Conservation (phyloP, 92 coral and sea anemone species). For the Paragorgia papillata region DNA sequence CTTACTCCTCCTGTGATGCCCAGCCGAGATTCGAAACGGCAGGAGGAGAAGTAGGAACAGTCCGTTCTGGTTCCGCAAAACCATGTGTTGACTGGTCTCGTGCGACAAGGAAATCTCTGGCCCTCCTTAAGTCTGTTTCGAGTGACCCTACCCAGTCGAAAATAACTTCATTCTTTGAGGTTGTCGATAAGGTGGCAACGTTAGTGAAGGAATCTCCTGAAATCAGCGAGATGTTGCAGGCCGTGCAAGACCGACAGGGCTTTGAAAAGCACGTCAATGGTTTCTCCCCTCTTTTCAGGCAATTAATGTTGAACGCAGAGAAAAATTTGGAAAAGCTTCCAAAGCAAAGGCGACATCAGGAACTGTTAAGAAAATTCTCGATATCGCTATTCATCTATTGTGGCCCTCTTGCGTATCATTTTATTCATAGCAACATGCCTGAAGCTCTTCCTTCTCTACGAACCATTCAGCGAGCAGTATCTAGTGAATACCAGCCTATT, state of each 20-base stretch:
- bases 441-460: too few species aligned
- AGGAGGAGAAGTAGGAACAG: not conserved
- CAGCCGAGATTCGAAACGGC: not conserved
- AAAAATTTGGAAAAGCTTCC: slow-evolving; percentile 14
- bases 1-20: slow-evolving; percentile 4
- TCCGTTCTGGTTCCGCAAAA: not conserved
- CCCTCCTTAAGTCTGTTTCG: slow-evolving; percentile 6
- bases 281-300: slow-evolving; percentile 19
- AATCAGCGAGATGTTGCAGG: slow-evolving; percentile 13
- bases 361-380: slow-evolving; percentile 6
- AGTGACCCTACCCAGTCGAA: slow-evolving; percentile 11
- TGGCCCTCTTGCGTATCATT: slow-evolving; percentile 23
- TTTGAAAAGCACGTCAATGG: slow-evolving; percentile 4
- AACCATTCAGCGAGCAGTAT: slow-evolving; percentile 15
- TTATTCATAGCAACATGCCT: slow-evolving; percentile 23
- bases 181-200: slow-evolving; percentile 3
- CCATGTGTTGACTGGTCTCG: slow-evolving; percentile 23
- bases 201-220: slow-evolving; percentile 13
- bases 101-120: slow-evolving; percentile 6
- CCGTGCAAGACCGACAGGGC: slow-evolving; percentile 3
- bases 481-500: slow-evolving; percentile 5
- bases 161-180: slow-evolving; percentile 16
- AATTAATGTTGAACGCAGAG: slow-evolving; percentile 23
- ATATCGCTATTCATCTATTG: slow-evolving; percentile 19
- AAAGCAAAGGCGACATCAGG: slow-evolving; percentile 15